Conservation (phyloP, 2,888 invertebrate genomes). For the Dynastes maya region DNA sequence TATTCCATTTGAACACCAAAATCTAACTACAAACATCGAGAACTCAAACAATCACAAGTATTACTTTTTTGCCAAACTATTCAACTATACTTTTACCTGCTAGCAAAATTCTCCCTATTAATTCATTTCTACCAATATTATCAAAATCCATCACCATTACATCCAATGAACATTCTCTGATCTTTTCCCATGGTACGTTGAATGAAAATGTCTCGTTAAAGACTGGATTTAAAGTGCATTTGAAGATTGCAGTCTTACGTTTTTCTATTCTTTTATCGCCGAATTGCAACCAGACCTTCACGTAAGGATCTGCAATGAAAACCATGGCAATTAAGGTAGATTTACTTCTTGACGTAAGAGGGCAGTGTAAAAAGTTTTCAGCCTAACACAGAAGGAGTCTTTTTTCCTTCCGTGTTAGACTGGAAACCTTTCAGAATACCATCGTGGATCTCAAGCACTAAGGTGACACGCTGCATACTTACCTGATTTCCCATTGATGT, state of each 20-base stretch:
- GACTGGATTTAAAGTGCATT: conserved; percentile 94
- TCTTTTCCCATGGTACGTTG: conserved; percentile 98
- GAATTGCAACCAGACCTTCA: conserved; percentile 97
- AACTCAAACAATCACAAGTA: no score
- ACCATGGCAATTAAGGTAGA: no score
- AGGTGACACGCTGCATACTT: conserved; percentile 59
- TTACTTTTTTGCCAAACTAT: not conserved
- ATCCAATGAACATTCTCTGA: conserved; percentile 93
- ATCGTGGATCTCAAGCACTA: no score
- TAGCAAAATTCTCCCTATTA: conserved; percentile 92
- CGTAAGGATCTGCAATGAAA: conserved; percentile 87
- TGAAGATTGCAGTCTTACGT: conserved; percentile 95
- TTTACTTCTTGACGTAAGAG: no score
- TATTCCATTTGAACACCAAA: conserved; percentile 41
- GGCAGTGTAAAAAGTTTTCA: no score
- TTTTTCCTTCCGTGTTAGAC: not conserved
- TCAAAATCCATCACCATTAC: conserved; percentile 98
- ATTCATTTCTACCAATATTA: conserved; percentile 94
- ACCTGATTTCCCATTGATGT: conserved; percentile 96
- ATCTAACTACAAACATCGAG: conserved; percentile 24
- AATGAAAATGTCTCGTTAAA: conserved; percentile 97
- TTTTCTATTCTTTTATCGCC: conserved; percentile 96
- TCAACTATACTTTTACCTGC: conserved; percentile 78
- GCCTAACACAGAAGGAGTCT: no score
- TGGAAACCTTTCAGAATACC: no score